Conservation (phyloP, 1,140 invertebrate species). For the Rhysida immarginata region DNA sequence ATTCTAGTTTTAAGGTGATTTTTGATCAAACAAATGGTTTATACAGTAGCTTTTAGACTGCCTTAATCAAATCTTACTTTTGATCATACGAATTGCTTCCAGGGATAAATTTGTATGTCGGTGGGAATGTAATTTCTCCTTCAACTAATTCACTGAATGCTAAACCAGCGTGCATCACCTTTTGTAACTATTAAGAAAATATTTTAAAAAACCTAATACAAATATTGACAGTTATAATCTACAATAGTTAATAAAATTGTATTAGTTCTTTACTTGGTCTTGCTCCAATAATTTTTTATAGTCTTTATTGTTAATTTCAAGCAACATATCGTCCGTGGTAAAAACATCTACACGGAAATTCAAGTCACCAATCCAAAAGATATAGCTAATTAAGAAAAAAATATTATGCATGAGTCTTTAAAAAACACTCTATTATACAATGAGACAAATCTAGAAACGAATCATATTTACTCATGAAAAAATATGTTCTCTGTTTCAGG, state of each 20-base stretch:
- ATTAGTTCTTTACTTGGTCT: slow-evolving; percentile 53
- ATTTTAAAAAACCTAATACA: neutral
- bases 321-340: slow-evolving; percentile 48
- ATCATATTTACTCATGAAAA: slow-evolving; percentile 61
- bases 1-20: too few relatives aligned
- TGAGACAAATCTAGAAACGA: neutral
- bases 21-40: neutral
- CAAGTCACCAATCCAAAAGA: slow-evolving; percentile 88
- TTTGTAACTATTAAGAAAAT: slow-evolving; percentile 30
- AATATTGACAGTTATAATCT: slow-evolving; percentile 1
- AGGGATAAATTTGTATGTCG: slow-evolving; percentile 72
- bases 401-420: neutral
- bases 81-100: slow-evolving; percentile 56
- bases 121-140: slow-evolving; percentile 56
- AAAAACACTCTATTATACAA: too few relatives aligned
- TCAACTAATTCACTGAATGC: slow-evolving; percentile 70
- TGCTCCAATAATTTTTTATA: slow-evolving; percentile 45
- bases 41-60: neutral
- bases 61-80: slow-evolving; percentile 40
- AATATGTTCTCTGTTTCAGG: slow-evolving; percentile 62
- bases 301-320: slow-evolving; percentile 44
- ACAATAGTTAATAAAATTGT: neutral
- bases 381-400: slow-evolving; percentile 53
- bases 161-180: slow-evolving; percentile 47
- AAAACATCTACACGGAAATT: slow-evolving; percentile 66